Evolutionary conservation across 2,113 vertebrate species (phyloP), one percentile per base, ranked within the genome.

Genomic region (Erinaceus europaeus): DNA sequence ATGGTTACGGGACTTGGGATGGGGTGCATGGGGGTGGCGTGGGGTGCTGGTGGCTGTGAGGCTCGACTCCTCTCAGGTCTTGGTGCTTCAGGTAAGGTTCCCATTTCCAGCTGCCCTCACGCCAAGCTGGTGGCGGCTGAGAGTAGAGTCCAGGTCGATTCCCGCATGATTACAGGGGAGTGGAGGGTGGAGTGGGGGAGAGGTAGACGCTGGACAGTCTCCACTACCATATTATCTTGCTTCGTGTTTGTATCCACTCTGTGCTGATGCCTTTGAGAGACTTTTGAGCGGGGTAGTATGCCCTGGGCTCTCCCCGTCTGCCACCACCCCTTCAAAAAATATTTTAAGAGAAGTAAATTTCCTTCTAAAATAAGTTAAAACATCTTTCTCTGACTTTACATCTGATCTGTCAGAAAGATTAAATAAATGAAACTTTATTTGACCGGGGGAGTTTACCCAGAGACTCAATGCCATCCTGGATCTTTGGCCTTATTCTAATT

Each of bases 401-500:
- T 62, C 92, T 91, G 91, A 93, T 86, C 91, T 95, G 94, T 94
- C 95, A 95, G 89, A 95, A 97, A 75, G 95, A 97, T 97, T 95
- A 96, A 96, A 97, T 95, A 96, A 96, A 97, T 96, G 93, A 95
- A 97, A 97, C 97, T 97, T 97, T 97, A 97, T 97, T 97, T 97
- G 95, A 93, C 93, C 90, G 69, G 85, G n/a, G 94, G 95, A 97
- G 93, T 97, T 97, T 96, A 93, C 93, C 95, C 91, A 96, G 94
- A 96, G 93, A 96, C 95, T 94, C 89, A 76, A 95, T 78, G 86
- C 96, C 94, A 93, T 95, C 94, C 90, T 90, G 44, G 87, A 90
- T 94, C 95, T 97, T 95, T 97, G 97, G 97, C 96, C 96, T 97
- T 96, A 97, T 96, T 97, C 91, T 97, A 95, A 97, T 97, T 97